These are phyloP conservation scores for Meandrina meandrites DNA, from an alignment of 92 coral and sea anemone genomes.

Conservation along the genomic window DNA sequence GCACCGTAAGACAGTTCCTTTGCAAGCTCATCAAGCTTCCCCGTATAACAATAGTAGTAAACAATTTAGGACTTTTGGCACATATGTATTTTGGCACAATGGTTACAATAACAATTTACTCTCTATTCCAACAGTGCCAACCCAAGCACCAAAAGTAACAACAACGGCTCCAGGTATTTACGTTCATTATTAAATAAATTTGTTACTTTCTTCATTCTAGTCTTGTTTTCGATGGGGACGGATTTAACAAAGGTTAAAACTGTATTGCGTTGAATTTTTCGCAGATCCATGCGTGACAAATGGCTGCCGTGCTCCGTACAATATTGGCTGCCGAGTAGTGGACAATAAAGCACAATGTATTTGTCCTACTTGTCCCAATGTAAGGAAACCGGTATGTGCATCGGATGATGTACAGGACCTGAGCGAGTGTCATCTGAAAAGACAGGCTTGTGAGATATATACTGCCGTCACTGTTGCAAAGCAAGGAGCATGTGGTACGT, in stretches of 20 bases:
- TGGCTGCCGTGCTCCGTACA: slow-evolving; percentile 13
- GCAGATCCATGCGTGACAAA: background rate
- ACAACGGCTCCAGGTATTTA: background rate
- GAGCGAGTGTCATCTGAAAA: slow-evolving; percentile 15
- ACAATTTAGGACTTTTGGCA: no score
- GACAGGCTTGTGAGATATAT: background rate
- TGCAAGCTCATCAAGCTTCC: no score
- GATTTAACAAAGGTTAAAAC: background rate
- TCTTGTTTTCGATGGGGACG: background rate
- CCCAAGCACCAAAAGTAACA: background rate
- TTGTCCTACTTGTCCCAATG: background rate
- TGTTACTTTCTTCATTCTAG: no score
- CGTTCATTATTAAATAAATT: no score
- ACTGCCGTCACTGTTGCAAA: slow-evolving; percentile 7
- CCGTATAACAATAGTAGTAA: no score
- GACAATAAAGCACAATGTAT: slow-evolving; percentile 1
- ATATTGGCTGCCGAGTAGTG: background rate
- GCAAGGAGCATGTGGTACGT: slow-evolving; percentile 17
- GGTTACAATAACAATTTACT: background rate
- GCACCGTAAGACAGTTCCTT: no score
- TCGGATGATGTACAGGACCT: slow-evolving; percentile 9
- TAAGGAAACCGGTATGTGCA: slow-evolving; percentile 1
- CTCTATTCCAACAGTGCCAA: background rate
- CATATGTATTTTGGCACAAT: background rate
- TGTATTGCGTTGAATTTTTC: background rate